phyloP scores from a whole-genome alignment of 2,888 invertebrate species.

The Pantelozetes paolii region DNA sequence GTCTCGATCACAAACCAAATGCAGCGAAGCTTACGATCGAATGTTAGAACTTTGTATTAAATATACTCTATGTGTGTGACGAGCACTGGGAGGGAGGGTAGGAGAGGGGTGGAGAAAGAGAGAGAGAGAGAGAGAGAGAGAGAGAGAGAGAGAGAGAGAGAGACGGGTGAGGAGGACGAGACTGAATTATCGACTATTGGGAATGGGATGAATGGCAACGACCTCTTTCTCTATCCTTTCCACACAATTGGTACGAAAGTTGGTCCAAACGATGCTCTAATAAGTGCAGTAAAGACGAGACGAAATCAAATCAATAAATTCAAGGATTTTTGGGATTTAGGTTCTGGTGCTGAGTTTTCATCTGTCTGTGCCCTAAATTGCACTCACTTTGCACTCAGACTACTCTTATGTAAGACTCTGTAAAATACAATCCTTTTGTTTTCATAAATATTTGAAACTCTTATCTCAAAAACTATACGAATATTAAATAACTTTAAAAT shows the following conservation, averaged over 20 bases:
- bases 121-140: conserved; percentile 34
- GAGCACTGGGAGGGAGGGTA: background rate
- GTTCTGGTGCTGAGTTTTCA: background rate
- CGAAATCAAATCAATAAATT: conserved; percentile 11
- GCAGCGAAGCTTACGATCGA: conserved; percentile 19
- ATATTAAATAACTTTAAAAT: no score
- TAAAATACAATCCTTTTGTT: no score
- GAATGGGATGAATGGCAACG: background rate
- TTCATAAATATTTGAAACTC: no score
- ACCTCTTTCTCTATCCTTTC: conserved; percentile 8
- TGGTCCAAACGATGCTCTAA: conserved; percentile 17
- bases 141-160: conserved; percentile 35
- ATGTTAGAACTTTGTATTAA: background rate
- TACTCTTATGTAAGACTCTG: no score
- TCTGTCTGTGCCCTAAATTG: background rate
- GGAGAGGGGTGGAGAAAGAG: background rate
- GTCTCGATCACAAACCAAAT: background rate
- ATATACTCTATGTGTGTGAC: background rate
- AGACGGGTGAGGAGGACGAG: background rate
- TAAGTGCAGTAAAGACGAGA: background rate
- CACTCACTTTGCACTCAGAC: background rate
- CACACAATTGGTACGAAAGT: background rate
- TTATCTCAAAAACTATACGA: no score
- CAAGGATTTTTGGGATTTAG: background rate
- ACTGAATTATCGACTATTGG: conserved; percentile 16